Evolutionary conservation across 2,888 invertebrate genomes (phyloP).

Genomic region (Anticlea derivata): DNA sequence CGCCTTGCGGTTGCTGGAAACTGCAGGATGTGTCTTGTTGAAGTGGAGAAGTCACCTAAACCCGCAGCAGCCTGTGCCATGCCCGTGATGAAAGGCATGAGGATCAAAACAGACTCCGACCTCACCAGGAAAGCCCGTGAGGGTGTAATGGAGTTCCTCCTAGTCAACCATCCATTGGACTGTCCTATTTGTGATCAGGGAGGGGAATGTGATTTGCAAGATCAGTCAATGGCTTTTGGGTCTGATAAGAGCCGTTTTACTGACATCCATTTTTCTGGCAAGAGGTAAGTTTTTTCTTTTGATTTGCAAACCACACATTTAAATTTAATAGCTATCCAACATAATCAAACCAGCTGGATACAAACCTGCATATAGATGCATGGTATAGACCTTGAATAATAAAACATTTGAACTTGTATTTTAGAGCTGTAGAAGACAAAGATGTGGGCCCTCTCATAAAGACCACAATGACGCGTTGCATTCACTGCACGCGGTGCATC

Average conservation of each 20-base stretch:
- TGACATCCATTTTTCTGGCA: conserved; percentile 95
- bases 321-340: no score
- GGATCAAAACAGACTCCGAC: conserved; percentile 98
- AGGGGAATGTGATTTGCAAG: conserved; percentile 96
- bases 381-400: no score
- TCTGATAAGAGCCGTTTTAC: conserved; percentile 96
- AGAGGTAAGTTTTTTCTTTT: conserved; percentile 84
- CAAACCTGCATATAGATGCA: no score
- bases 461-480: conserved; percentile 99
- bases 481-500: conserved; percentile 99
- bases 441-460: conserved; percentile 99
- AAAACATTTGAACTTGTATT: no score
- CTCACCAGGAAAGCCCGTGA: conserved; percentile 90
- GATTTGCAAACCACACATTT: no score
- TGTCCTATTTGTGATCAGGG: conserved; percentile 99
- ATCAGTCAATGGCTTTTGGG: conserved; percentile 99
- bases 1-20: conserved; percentile 99
- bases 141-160: conserved; percentile 98
- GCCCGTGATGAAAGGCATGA: conserved; percentile 99
- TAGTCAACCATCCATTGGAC: conserved; percentile 99
- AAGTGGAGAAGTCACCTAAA: conserved; percentile 99
- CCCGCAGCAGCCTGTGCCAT: conserved; percentile 99
- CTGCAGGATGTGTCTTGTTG: conserved; percentile 99
- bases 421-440: conserved; percentile 98
- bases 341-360: no score